Base-by-base conservation (phyloP, 2,113 vertebrate genomes). In the Gasterosteus nipponicus region DNA sequence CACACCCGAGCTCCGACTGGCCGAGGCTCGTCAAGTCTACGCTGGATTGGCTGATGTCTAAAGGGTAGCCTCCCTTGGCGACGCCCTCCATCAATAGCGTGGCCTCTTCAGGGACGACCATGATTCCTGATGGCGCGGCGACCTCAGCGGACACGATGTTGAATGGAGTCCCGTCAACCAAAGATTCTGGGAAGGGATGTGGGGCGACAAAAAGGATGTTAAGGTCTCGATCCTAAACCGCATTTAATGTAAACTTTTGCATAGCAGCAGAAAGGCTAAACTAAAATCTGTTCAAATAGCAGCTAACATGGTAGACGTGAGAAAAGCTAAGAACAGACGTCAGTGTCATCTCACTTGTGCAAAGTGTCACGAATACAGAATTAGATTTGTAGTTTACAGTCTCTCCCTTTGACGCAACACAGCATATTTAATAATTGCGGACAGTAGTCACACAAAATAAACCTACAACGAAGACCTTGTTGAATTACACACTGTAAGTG, bases 1-100 rank as follows among this genome's bases (percentile, higher is more conserved):
- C 66, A 12, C 78, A 84, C 51, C 29, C 88, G 7, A 89, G 16
- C n/a, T 89, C 89, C 2, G 89, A 63, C 19, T 67, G 80, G 10
- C 61, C 72, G 0, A 78, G 49, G 77, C 53, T 77, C 0, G 84
- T 82, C 73, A 91, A 10, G 63, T 90, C 91, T 2, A 77, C 3
- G 0, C 74, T 63, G 0, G 88, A 87, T 5, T 85, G 86, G 31
- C 71, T 76, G 44, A 92, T 84, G 80, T 92, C 90, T 1, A 92
- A 89, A 0, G 91, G 91, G 78, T 92, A 93, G 0, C 91, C 92
- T 41, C 92, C 91, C 67, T 93, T 92, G 2, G 81, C 80, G 0
- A 92, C 71, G 4, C 92, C 92, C 66, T 88, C 90, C 61, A 71
- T 57, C 4, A 86, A 68, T 22, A 49, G 64, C 0, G 33, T 11